These are phyloP conservation scores for Triplophysa dalaica DNA, from an alignment of 2,113 vertebrate species.

Conservation along the genomic window DNA sequence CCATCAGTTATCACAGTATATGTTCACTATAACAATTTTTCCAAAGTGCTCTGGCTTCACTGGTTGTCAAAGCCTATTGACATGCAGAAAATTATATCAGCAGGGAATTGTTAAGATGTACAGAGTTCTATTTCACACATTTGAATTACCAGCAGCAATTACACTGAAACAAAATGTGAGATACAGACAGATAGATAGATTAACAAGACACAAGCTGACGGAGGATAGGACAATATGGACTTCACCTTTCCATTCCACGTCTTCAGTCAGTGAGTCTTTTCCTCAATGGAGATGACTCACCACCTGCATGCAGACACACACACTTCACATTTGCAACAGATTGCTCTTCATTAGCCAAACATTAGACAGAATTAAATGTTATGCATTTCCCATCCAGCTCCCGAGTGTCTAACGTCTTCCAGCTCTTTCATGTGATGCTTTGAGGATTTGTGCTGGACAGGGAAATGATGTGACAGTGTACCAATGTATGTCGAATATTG, in stretches of 20 bases:
- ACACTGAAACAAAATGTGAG: no score
- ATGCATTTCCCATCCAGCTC: slow-evolving; percentile 10
- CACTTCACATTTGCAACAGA: slow-evolving; percentile 16
- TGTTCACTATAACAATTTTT: slow-evolving; percentile 2
- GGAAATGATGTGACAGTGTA: slow-evolving; percentile 31
- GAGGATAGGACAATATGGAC: no score
- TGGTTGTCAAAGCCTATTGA: not conserved
- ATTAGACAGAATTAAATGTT: slow-evolving; percentile 36
- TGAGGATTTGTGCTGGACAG: slow-evolving; percentile 28
- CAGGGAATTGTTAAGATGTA: no score
- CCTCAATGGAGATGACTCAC: slow-evolving; percentile 15
- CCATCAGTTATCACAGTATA: no score
- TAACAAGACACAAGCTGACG: no score
- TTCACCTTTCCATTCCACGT: not conserved
- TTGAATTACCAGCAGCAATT: no score
- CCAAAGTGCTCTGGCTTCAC: not conserved
- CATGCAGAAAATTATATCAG: no score
- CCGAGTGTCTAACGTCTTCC: slow-evolving; percentile 15
- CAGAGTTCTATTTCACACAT: no score
- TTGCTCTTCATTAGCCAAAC: slow-evolving; percentile 33
- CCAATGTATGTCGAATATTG: slow-evolving; percentile 32
- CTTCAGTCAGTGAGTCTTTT: slow-evolving; percentile 6
- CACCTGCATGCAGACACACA: not conserved
- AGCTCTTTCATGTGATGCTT: slow-evolving; percentile 4
- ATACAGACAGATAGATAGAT: no score